These are phyloP conservation scores for Epizoanthus rinbou DNA, from an alignment of 92 coral and sea anemone species.

Conservation along the genomic window DNA sequence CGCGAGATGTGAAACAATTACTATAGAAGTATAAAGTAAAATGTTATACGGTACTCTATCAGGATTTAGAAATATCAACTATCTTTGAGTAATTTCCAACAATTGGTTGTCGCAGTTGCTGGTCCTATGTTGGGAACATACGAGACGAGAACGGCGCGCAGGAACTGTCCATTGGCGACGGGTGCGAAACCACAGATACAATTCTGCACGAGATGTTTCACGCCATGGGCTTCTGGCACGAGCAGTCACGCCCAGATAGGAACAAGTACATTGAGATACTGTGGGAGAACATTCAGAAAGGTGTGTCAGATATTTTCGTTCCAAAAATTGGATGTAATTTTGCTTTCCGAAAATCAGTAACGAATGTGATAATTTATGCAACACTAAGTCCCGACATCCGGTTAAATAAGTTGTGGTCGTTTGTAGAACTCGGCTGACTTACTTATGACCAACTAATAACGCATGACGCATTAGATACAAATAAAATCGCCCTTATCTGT, in stretches of 20 bases:
- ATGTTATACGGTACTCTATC: not conserved
- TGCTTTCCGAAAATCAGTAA: too few relatives aligned
- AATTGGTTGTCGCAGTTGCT: constrained; percentile 13
- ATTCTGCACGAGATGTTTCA: constrained; percentile 42
- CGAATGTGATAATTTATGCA: too few relatives aligned
- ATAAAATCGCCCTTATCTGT: too few relatives aligned
- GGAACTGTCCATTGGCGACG: constrained; percentile 36
- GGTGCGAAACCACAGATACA: constrained; percentile 38
- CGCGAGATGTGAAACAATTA: not conserved
- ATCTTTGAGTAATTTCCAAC: too few relatives aligned
- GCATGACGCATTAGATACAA: too few relatives aligned
- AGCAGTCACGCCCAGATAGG: constrained; percentile 39
- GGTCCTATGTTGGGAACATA: constrained; percentile 39
- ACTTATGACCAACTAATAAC: too few relatives aligned
- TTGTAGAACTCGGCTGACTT: too few relatives aligned
- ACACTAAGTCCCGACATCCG: too few relatives aligned
- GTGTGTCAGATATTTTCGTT: not conserved
- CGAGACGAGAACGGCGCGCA: constrained; percentile 28
- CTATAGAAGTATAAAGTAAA: too few relatives aligned
- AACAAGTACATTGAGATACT: constrained; percentile 28
- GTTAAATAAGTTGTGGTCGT: too few relatives aligned
- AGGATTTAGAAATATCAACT: not conserved
- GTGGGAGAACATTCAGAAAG: constrained; percentile 27
- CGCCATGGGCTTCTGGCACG: constrained; percentile 39
- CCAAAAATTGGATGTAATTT: too few relatives aligned